Evolutionary conservation across 2,797 vertebrate genomes (phyloP).

Genomic region (Sarcophilus harrisii): DNA sequence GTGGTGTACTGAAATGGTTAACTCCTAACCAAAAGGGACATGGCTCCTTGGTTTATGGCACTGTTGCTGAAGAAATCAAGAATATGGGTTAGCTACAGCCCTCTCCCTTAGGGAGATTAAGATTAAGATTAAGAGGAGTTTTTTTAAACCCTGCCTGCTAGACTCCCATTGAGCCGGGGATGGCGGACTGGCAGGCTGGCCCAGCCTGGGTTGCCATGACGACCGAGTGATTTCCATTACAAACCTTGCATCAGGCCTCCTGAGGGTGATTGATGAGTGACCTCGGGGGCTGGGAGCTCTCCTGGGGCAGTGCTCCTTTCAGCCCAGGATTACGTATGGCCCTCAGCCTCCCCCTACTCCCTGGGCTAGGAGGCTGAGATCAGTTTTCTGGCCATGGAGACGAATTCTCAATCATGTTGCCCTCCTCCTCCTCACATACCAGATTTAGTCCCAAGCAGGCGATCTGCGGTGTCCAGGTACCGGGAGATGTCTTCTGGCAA

Average conservation of each 20-base stretch:
- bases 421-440: background rate
- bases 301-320: slow-evolving; percentile 20
- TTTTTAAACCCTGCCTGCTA: slow-evolving; percentile 5
- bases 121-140: background rate
- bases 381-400: background rate
- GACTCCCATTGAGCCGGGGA: slow-evolving; percentile 35
- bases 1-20: background rate
- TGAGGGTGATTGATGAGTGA: slow-evolving; percentile 82
- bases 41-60: background rate
- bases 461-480: background rate
- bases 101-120: background rate
- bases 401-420: background rate
- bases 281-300: slow-evolving; percentile 65
- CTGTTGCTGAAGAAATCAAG: background rate
- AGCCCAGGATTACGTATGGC: slow-evolving; percentile 13
- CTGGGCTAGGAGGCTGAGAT: background rate
- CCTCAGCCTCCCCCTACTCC: background rate
- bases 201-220: slow-evolving; percentile 78
- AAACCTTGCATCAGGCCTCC: slow-evolving; percentile 76
- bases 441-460: background rate
- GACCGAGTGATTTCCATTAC: slow-evolving; percentile 80
- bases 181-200: slow-evolving; percentile 25
- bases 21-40: background rate
- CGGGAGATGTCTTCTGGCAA: background rate
- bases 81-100: background rate